Evolutionary conservation across 2,113 vertebrate species (phyloP).

Genomic region (Lagopus leucura): DNA sequence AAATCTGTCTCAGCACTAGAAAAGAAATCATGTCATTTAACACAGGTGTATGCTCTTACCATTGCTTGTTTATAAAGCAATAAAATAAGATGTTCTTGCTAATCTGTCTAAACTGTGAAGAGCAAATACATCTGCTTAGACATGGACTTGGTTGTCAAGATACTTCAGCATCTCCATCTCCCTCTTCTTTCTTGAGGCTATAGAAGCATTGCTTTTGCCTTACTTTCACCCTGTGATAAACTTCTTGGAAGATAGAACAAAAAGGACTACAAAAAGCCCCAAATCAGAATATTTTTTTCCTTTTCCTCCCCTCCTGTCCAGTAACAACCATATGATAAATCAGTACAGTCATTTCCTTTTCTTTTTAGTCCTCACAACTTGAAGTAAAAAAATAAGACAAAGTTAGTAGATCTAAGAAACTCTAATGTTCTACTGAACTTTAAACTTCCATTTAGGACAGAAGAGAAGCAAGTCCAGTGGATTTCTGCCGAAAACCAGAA

Average conservation of each 20-base stretch:
- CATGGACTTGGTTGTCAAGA: not conserved
- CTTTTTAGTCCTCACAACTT: not conserved
- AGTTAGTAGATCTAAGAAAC: not conserved
- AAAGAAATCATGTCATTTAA: not conserved
- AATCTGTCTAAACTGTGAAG: slow-evolving; percentile 20
- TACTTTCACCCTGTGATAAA: not conserved
- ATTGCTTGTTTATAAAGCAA: slow-evolving; percentile 46
- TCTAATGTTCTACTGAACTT: not conserved
- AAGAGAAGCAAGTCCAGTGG: not conserved
- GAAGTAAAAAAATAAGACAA: not conserved
- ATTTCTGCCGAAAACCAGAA: not conserved
- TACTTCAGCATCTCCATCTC: not conserved
- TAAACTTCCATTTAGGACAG: not conserved
- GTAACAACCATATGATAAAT: not conserved
- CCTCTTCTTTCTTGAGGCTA: not conserved
- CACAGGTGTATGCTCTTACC: slow-evolving; percentile 47
- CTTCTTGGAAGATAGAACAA: not conserved
- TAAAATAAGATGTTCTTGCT: slow-evolving; percentile 6
- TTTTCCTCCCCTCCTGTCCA: not conserved
- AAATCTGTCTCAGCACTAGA: not conserved
- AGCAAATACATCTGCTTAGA: slow-evolving; percentile 46
- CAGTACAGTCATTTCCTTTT: not conserved
- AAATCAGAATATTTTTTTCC: not conserved
- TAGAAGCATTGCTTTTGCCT: not conserved
- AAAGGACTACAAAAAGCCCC: not conserved